Evolutionary conservation across 2,888 invertebrate genomes (phyloP), one percentile per base, ranked within the genome.

Genomic region (Cybosia mesomella): DNA sequence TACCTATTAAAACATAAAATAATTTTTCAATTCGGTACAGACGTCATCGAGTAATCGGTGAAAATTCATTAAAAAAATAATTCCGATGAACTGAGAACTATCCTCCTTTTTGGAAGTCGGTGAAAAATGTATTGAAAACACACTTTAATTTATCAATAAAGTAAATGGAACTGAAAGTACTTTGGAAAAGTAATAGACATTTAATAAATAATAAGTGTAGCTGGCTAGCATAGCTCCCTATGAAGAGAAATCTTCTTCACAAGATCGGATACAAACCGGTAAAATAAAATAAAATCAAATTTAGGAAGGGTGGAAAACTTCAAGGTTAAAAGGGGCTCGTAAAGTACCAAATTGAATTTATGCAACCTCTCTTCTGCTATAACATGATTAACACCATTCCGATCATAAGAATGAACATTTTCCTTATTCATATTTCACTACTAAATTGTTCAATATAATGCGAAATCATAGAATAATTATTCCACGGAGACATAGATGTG

Each of bases 261-360:
- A 43, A 49, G 15, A 1, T 49, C n/a, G 49, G 18, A 49, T 49
- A 49, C 9, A n/a, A 49, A 49, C 49, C 49, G 9, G 24, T 55
- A 13, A 21, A 24, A 22, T 55, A 22, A 15, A 55, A 55, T 55
- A 22, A 55, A 55, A 22, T 22, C 18, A n/a, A 58, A 28, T 58
- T 24, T 24, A 32, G 24, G 28, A 58, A 32, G 18, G 54, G 4
- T 24, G n/a, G 49, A 55, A 55, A 55, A 55, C 54, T 55, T 24
- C 24, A 21, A 55, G 24, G 54, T 55, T 13, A 55, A 21, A 55
- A 55, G 24, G 24, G 24, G 11, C 54, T 55, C 22, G 22, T 24
- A 10, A 55, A 55, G 54, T 55, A 55, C 24, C 24, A 55, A 55
- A 55, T 55, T 13, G 21, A 55, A 55, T 55, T 55, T 55, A 55